Base-by-base conservation (phyloP, 2,888 invertebrate species). In the Tinea trinotella region DNA sequence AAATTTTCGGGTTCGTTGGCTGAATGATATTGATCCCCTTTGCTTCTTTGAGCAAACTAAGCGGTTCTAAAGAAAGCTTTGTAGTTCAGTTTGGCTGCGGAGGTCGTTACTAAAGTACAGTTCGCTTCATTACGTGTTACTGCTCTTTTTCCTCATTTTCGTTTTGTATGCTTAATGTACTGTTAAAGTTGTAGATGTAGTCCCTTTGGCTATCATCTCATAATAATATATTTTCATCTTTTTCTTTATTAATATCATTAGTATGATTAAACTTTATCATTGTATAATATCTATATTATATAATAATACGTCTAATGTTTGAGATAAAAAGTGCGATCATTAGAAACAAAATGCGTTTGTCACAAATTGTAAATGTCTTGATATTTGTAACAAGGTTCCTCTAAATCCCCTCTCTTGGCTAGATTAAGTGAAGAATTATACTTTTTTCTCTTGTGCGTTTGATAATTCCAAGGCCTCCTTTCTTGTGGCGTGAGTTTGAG, bases 381-480 rank as follows among this genome's bases (percentile, higher is more conserved):
- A 67, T 76, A 79, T 81, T 79, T 76, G 80, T 80, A 70, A 70
- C 66, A 60, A 65, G 65, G 65, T 35, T 15, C 18, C 49, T 24
- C 34, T 24, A 59, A 67, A 70, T 66, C 72, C 70, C 65, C 65
- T 62, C 67, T 65, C 64, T 61, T 53, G 59, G 57, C 52, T 53
- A 79, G 83, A 80, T 83, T 81, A 78, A 74, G 80, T 74, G 76
- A 76, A 71, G 80, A 82, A 80, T 83, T 84, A 78, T 79, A 76
- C 74, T 71, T 74, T 78, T 82, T 78, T 75, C 72, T 35, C 20
- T 63, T 63, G 18, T 50, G 24, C 24, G 22, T 50, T 50, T 50
- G 50, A 50, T 50, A 50, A 50, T 50, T 50, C 50, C 50, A 50
- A 50, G 50, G 22, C 50, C 50, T 24, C 22, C 20, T 50, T 50